phyloP scores from a whole-genome alignment of 2,113 vertebrate species.

The Paratilapia polleni region DNA sequence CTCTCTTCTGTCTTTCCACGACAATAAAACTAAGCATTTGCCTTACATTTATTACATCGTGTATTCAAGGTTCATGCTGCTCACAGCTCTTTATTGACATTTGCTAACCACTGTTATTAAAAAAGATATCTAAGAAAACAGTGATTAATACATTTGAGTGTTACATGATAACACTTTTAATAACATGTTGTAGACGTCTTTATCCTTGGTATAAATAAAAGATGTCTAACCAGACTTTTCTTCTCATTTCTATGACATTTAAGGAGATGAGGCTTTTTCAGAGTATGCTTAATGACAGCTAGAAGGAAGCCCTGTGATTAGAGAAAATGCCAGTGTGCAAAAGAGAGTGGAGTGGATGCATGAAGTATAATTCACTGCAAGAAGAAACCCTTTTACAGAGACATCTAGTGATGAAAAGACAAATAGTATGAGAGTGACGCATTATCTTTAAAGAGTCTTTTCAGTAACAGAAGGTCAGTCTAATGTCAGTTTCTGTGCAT shows the following conservation, averaged over 20 bases:
- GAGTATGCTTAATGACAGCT: not conserved
- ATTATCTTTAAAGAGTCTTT: not conserved
- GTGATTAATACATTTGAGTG: not conserved
- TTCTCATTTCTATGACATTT: conserved; percentile 17
- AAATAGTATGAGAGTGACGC: rapidly evolving
- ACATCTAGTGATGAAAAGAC: not conserved
- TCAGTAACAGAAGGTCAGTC: rapidly evolving
- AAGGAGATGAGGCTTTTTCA: not conserved
- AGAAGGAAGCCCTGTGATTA: not conserved
- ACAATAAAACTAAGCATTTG: not conserved
- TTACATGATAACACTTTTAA: not conserved
- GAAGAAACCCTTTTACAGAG: not conserved
- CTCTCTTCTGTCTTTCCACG: not conserved
- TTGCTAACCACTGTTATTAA: not conserved
- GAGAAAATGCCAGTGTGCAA: conserved; percentile 34
- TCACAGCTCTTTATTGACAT: not conserved
- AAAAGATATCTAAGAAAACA: not conserved
- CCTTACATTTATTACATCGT: not conserved
- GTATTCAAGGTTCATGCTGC: not conserved
- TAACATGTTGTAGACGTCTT: not conserved
- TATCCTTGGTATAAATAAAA: not conserved
- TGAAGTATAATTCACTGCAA: not conserved
- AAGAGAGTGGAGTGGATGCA: not conserved
- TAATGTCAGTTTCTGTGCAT: not conserved
- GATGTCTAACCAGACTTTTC: not conserved